phyloP scores from a whole-genome alignment of 2,888 invertebrate genomes.

The Cyclophora albipunctata region DNA sequence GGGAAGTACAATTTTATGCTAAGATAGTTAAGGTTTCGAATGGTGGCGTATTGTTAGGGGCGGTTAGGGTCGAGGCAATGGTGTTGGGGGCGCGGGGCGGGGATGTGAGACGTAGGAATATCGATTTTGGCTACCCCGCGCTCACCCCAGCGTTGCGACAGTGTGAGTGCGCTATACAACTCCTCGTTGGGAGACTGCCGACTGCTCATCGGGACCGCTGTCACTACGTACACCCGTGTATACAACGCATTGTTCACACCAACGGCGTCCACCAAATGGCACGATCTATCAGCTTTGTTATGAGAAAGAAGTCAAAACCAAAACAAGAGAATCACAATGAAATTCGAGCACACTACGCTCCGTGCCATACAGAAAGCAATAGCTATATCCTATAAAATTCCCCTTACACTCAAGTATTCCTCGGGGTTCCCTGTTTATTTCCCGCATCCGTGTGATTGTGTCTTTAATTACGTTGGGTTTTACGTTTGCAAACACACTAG shows the following conservation, averaged over 20 bases:
- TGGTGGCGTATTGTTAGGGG: slow-evolving; percentile 62
- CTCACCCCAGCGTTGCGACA: slow-evolving; percentile 65
- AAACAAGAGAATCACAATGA: slow-evolving; percentile 6
- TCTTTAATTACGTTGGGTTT: slow-evolving; percentile 21
- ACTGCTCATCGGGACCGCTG: slow-evolving; percentile 39
- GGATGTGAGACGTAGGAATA: slow-evolving; percentile 66
- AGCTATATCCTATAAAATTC: slow-evolving; percentile 2
- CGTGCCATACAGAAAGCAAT: background rate
- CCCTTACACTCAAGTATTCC: slow-evolving; percentile 17
- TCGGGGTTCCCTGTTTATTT: slow-evolving; percentile 18
- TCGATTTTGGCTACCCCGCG: slow-evolving; percentile 72
- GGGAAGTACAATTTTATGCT: slow-evolving; percentile 54
- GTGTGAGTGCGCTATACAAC: slow-evolving; percentile 66
- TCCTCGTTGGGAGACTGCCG: slow-evolving; percentile 49
- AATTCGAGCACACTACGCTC: slow-evolving; percentile 5
- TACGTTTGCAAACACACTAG: slow-evolving; percentile 13
- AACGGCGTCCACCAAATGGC: slow-evolving; percentile 32
- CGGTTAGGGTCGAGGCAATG: slow-evolving; percentile 65
- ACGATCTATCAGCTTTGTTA: slow-evolving; percentile 16
- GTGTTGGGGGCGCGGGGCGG: slow-evolving; percentile 49
- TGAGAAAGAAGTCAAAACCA: slow-evolving; percentile 7
- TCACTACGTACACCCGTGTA: slow-evolving; percentile 40
- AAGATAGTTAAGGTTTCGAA: slow-evolving; percentile 58
- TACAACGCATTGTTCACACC: slow-evolving; percentile 54
- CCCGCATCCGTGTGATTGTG: slow-evolving; percentile 17